Conservation (phyloP, 2,797 vertebrate species). For the Strix occidentalis region DNA sequence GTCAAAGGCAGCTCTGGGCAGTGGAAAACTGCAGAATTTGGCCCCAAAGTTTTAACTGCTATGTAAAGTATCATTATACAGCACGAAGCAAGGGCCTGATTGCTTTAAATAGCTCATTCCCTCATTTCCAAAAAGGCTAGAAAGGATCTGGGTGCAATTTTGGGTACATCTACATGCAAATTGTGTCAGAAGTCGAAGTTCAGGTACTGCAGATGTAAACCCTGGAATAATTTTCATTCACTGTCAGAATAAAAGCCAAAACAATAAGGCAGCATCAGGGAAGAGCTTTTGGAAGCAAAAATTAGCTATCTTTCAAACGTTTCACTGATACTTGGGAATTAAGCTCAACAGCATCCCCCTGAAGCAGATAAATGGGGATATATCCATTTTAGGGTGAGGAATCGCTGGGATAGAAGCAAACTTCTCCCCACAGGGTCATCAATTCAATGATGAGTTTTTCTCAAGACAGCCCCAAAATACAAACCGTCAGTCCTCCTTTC, state of each 20-base stretch:
- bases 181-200: not conserved
- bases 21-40: not conserved
- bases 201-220: not conserved
- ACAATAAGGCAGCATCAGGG: not conserved
- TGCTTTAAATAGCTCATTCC: not conserved
- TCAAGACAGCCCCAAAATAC: not conserved
- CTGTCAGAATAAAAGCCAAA: not conserved
- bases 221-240: not conserved
- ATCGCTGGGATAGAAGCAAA: not conserved
- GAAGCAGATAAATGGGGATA: not conserved
- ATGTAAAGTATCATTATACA: not conserved
- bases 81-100: not conserved
- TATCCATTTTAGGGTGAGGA: not conserved
- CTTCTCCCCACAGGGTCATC: not conserved
- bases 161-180: not conserved
- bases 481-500: not conserved
- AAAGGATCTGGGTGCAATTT: not conserved
- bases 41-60: not conserved
- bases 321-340: not conserved
- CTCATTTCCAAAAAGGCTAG: not conserved
- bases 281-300: not conserved
- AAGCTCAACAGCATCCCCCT: not conserved
- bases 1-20: conserved; percentile 34
- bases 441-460: not conserved
- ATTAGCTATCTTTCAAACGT: not conserved